Evolutionary conservation across 1,140 invertebrate species (phyloP).

Genomic region (Augochlora pura): DNA sequence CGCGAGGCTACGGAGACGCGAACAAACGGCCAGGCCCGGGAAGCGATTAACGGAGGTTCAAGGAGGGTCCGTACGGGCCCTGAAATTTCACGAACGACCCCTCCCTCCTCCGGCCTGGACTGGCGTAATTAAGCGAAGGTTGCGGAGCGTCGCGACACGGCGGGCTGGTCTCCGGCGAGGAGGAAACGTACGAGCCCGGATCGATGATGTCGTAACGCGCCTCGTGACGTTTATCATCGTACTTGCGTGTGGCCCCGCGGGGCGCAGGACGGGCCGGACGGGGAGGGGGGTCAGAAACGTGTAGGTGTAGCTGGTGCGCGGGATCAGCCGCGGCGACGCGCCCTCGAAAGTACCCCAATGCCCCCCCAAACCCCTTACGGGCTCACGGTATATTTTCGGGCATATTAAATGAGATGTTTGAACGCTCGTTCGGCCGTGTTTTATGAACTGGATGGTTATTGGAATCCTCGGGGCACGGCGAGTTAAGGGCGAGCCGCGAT

Average conservation of each 20-base stretch:
- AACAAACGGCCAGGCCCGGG: too few species aligned
- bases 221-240: conserved; percentile 60
- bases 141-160: conserved; percentile 46
- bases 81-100: conserved; percentile 19
- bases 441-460: background rate
- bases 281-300: too few species aligned
- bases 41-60: background rate
- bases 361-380: too few species aligned
- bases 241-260: conserved; percentile 48
- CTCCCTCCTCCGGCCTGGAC: background rate
- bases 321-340: too few species aligned
- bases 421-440: conserved; percentile 4
- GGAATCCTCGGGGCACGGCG: background rate
- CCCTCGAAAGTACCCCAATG: too few species aligned
- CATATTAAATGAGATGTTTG: conserved; percentile 24
- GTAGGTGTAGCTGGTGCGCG: too few species aligned
- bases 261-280: background rate
- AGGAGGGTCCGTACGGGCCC: conserved; percentile 9
- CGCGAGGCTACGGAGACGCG: too few species aligned
- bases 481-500: background rate
- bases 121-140: conserved; percentile 23
- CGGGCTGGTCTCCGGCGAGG: conserved; percentile 11
- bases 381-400: background rate
- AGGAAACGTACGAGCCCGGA: conserved; percentile 41
- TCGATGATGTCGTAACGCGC: conserved; percentile 58